These are phyloP conservation scores for Chaetodon trifascialis DNA, from an alignment of 2,113 vertebrate species.

Conservation along the genomic window DNA sequence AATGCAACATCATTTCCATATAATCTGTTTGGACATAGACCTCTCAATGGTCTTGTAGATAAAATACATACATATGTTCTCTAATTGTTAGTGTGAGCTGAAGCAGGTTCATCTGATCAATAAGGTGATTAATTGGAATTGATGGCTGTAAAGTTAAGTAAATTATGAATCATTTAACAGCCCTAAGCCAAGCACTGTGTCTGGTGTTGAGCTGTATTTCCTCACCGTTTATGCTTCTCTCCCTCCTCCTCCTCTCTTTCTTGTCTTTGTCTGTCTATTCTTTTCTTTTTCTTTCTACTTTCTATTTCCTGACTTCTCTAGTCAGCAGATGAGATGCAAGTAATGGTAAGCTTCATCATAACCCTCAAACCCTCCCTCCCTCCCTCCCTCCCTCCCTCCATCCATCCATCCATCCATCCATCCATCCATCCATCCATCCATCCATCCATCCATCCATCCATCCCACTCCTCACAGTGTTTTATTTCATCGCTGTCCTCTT, in stretches of 20 bases:
- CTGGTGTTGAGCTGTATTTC: not conserved
- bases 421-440: not conserved
- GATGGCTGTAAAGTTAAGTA: not conserved
- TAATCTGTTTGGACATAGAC: not conserved
- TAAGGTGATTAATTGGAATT: not conserved
- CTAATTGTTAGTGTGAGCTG: not conserved
- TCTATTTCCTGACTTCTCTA: conserved; percentile 36
- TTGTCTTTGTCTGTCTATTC: not conserved
- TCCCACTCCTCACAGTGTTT: not conserved
- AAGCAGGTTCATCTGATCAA: not conserved
- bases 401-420: not conserved
- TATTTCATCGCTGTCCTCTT: conserved; percentile 6
- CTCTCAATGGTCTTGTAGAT: not conserved
- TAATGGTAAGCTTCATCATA: conserved; percentile 64
- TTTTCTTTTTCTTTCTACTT: conserved; percentile 13
- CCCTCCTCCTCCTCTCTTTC: not conserved
- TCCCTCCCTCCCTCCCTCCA: no score
- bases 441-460: not conserved
- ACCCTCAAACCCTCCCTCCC: conserved; percentile 14
- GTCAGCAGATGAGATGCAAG: conserved; percentile 69
- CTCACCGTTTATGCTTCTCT: not conserved
- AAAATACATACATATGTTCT: not conserved
- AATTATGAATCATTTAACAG: not conserved
- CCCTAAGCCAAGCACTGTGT: not conserved
- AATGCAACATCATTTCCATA: not conserved